These are phyloP conservation scores for Ailuropoda melanoleuca DNA, from an alignment of 2,113 vertebrate genomes.

Conservation along the genomic window DNA sequence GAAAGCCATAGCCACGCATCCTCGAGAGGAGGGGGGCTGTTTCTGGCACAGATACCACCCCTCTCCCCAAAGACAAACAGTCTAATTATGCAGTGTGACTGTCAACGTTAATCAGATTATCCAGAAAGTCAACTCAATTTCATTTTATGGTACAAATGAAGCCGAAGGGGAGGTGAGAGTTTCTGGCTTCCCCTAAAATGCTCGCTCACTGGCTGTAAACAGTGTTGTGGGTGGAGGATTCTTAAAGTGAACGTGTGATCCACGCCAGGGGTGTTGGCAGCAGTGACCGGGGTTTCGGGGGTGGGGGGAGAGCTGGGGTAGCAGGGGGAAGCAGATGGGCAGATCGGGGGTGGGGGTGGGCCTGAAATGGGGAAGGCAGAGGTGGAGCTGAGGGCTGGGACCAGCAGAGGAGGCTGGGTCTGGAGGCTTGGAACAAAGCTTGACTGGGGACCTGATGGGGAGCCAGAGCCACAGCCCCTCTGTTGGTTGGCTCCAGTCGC, in stretches of 20 bases:
- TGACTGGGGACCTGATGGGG: not conserved
- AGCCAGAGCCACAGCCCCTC: not conserved
- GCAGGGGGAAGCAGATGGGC: not conserved
- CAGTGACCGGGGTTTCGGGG: not conserved
- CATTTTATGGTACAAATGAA: not conserved
- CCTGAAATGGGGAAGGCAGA: not conserved
- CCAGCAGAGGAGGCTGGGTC: not conserved
- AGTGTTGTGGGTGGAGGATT: not conserved
- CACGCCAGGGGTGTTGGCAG: not conserved
- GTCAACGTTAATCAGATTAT: not conserved
- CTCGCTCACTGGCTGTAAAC: not conserved
- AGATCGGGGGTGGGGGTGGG: fast-evolving
- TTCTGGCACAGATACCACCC: not conserved
- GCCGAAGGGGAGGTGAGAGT: not conserved
- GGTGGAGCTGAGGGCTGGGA: not conserved
- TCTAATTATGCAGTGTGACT: not conserved
- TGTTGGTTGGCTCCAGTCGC: not conserved
- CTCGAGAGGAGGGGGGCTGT: not conserved
- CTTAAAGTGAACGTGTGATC: not conserved
- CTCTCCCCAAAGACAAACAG: not conserved
- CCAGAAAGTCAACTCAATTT: not conserved
- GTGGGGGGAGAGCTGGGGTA: too few relatives aligned
- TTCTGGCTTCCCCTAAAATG: not conserved
- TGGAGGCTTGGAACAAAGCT: not conserved
- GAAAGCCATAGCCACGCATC: not conserved